A percentile compares a stretch with the other conserved stretches of the same genome.
Conservation (phyloP, 2,888 invertebrate genomes). For the Penaeus monodon region DNA sequence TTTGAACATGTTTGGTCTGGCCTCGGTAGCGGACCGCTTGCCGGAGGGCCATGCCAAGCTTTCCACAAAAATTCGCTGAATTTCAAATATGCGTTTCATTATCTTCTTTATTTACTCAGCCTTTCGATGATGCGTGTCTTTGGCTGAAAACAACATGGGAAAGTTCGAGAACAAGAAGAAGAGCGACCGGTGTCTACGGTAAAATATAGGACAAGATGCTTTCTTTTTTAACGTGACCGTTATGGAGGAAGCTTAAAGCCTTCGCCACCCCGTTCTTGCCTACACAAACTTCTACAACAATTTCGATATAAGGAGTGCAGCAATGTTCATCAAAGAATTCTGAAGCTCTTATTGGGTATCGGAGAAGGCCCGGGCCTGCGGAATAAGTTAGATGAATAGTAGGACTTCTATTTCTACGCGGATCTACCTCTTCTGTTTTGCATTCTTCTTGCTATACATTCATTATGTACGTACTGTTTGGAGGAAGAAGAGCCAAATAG, state of each 20-base stretch:
- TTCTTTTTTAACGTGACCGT: too few species aligned
- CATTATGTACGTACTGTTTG: too few species aligned
- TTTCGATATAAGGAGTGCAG: conserved; percentile 31
- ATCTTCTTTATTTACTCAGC: conserved; percentile 33
- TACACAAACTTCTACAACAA: conserved; percentile 28
- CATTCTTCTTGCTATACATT: too few species aligned
- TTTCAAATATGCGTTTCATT: conserved; percentile 45
- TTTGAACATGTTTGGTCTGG: conserved; percentile 24
- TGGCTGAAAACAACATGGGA: background rate
- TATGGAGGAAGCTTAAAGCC: too few species aligned
- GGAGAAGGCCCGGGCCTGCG: background rate
- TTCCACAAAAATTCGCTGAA: conserved; percentile 40
- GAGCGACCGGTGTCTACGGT: background rate
- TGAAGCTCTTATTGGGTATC: conserved; percentile 25
- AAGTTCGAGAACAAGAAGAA: background rate
- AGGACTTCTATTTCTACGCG: background rate
- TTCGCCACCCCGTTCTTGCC: background rate
- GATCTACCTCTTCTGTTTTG: too few species aligned
- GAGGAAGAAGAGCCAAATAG: too few species aligned
- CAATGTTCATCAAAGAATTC: conserved; percentile 12
- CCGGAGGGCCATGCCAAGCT: conserved; percentile 13
- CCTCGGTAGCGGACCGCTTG: conserved; percentile 7
- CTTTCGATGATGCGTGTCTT: conserved; percentile 10
- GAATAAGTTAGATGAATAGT: background rate
- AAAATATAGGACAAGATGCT: too few species aligned